phyloP scores from a whole-genome alignment of 1,140 invertebrate species.

The Cotesia vestalis region DNA sequence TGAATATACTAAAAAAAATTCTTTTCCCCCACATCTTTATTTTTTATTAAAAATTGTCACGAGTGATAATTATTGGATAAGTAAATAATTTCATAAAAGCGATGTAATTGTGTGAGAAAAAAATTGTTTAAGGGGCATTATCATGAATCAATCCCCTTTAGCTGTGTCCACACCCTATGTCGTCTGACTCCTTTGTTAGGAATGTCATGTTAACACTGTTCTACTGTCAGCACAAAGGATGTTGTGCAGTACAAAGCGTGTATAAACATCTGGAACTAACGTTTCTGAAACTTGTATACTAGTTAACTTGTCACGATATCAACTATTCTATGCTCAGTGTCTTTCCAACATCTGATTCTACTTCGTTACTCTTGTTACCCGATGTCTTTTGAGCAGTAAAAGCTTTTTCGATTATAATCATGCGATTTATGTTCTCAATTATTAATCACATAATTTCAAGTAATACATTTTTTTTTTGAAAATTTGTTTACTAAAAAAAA shows the following conservation, averaged over 20 bases:
- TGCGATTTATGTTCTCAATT: too few species aligned
- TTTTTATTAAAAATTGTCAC: too few species aligned
- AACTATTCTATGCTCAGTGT: not conserved
- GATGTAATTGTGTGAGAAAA: not conserved
- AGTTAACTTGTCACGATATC: conserved; percentile 4
- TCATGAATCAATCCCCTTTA: conserved; percentile 13
- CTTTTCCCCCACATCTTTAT: too few species aligned
- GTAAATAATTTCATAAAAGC: too few species aligned
- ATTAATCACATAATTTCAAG: too few species aligned
- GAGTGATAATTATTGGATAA: too few species aligned
- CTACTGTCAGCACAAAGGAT: conserved; percentile 1
- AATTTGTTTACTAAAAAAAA: too few species aligned
- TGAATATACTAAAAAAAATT: too few species aligned
- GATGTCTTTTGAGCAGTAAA: too few species aligned
- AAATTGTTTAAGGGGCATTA: not conserved
- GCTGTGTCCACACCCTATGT: conserved; percentile 11
- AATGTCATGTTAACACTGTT: conserved; percentile 26
- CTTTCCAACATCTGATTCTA: not conserved
- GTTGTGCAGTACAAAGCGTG: conserved; percentile 14
- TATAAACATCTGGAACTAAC: conserved; percentile 12
- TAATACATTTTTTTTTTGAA: too few species aligned
- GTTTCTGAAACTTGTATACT: not conserved
- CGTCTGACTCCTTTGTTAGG: conserved; percentile 11
- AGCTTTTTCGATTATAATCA: too few species aligned
- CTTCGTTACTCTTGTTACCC: not conserved